Base-by-base conservation (phyloP, 1,140 invertebrate genomes). In the Drosophila sechellia region DNA sequence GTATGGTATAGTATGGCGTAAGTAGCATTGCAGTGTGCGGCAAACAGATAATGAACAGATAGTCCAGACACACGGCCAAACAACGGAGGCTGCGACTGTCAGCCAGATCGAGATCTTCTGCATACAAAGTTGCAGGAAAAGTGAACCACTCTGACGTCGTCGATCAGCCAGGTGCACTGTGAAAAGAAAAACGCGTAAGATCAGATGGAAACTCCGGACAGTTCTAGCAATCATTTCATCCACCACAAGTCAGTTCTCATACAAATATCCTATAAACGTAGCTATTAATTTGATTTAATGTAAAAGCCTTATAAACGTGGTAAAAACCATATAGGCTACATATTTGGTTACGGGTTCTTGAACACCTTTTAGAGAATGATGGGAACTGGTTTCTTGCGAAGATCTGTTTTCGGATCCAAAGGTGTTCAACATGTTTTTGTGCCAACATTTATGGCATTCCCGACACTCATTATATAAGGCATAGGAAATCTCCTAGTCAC, bases 11-110 rank as follows among this genome's bases (percentile, higher is more conserved):
- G 22, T 65, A 55, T 48, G n/a, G 15, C 12, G 13, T 15, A 17
- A 31, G 31, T 31, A 31, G 31, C 27, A 31, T 31, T 54, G 49
- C 55, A 11, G 54, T 54, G 53, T 65, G 45, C n/a, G 68, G 22
- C 45, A 58, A 66, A 54, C 72, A 80, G 72, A 86, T 81, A 86
- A 72, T 79, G 78, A 79, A 81, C 83, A 77, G 69, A 84, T 83
- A 61, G 75, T 46, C 73, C 73, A 73, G 66, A 64, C 77, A 42
- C 39, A 64, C 37, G 35, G 56, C 55, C 35, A 34, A 34, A 63
- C 49, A 42, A 13, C 46, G 64, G 48, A 72, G 56, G 35, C 63
- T 66, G 63, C 11, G 59, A 75, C 68, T 63, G 77, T 68, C 66
- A 68, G 42, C 56, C 35, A 60, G 64, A 68, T 81, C 76, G 58